Evolutionary conservation across 1,140 invertebrate genomes (phyloP), one percentile per base, ranked within the genome.

Genomic region (Tribolium madens): DNA sequence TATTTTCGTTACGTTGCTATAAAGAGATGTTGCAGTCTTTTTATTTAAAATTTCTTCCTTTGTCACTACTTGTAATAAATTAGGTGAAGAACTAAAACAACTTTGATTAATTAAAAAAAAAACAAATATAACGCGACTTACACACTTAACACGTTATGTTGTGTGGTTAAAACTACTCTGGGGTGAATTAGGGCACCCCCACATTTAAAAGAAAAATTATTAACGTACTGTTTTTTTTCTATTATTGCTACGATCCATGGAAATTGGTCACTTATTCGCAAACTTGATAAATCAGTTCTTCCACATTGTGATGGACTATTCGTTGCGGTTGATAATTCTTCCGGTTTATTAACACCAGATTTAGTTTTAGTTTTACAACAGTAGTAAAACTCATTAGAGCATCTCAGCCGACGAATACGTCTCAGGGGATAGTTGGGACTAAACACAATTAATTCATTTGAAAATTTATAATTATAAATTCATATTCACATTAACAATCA

Each of bases 131-230:
- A 14, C 0, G 21, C 14, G n/a, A 46, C 17, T 85, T 80, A 87
- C 85, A 68, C n/a, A 17, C 36, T 42, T n/a, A 15, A 3, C 3
- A 84, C 78, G 75, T 84, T 85, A 71, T 85, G 84, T 5, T 83
- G 82, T 13, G 83, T 83, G 5, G 84, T 85, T 9, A 85, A n/a
- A 9, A 82, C 84, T 0, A 85, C 83, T 76, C 83, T 78, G 2
- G 83, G 80, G 76, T 85, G 84, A 10, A 85, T 83, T 33, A 85
- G 75, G 2, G 84, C 83, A 12, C 76, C 83, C 2, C 84, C 84
- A 52, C 84, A 85, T 64, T 74, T 78, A 57, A 68, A 47, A 18
- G 33, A 26, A 75, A 9, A 48, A 47, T n/a, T 42, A 68, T 26
- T 68, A 15, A 14, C 9, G 18, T 80, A 83, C 0, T 26, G 70